Base-by-base conservation (phyloP, 2,888 invertebrate genomes). In the Eudemis profundana region DNA sequence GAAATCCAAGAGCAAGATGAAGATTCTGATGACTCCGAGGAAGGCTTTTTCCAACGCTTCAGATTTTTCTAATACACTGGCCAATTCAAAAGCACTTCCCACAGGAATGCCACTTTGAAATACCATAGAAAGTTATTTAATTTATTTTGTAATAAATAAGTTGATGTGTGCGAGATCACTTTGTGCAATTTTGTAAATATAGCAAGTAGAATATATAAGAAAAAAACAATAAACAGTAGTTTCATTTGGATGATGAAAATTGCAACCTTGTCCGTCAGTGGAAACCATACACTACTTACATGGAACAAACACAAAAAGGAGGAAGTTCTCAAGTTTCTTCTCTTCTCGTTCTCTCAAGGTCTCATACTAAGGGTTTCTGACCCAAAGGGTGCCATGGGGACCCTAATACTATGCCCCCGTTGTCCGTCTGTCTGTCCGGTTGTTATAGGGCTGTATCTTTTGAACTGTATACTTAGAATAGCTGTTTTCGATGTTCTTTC, bases 101-200 rank as follows among this genome's bases (percentile, higher is more conserved):
- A 29, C n/a, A 51, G 77, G 74, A 86, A 83, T 80, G 82, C 75
- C 69, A 46, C 50, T 70, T 81, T 81, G 82, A 83, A 78, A 78
- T 77, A 72, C 70, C 69, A 72, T 77, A 76, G 70, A 47, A 66
- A 69, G 50, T 63, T 57, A 62, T 44, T 62, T 67, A 61, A 69
- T 69, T 69, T 69, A 69, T 69, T 67, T 68, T 73, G 15, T 76
- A 78, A 73, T 61, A 62, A 61, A 54, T 78, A 77, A 71, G 76
- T 76, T 75, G 75, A 59, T 66, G 72, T 65, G 76, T 51, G 50
- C 17, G 78, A 67, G 61, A 83, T 79, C 86, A 89, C 88, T 89
- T 89, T 88, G 90, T 90, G 90, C 90, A 90, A 88, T 89, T 89
- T 88, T 91, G 89, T 90, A 90, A 88, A 90, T 90, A 90, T 74